Percentiles rank a stretch among this genome's conserved stretches.
phyloP scores from a whole-genome alignment of 2,113 vertebrate species.

The Ciconia maguari region DNA sequence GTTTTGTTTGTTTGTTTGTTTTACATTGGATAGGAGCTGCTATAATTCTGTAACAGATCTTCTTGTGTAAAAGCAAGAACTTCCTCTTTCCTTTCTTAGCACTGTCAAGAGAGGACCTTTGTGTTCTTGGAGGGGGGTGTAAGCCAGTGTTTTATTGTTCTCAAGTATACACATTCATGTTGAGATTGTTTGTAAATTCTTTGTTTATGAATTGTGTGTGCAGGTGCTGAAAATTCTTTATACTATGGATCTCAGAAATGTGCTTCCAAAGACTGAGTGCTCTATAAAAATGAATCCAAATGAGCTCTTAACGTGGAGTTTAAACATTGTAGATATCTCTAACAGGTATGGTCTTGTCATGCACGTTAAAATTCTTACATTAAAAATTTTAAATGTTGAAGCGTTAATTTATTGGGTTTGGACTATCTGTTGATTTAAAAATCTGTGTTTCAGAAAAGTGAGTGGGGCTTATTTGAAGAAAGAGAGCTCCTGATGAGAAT shows the following conservation, averaged over 20 bases:
- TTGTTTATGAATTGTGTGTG: not conserved
- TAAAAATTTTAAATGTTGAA: not conserved
- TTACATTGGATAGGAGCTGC: not conserved
- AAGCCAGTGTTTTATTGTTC: not conserved
- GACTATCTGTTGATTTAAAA: not conserved
- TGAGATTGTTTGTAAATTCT: not conserved
- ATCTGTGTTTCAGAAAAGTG: not conserved
- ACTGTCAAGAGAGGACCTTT: not conserved
- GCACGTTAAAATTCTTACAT: not conserved
- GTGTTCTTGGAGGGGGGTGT: not conserved
- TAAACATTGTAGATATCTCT: slow-evolving; percentile 73
- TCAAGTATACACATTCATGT: not conserved
- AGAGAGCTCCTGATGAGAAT: not conserved
- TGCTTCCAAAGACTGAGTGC: slow-evolving; percentile 75
- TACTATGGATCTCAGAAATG: slow-evolving; percentile 67
- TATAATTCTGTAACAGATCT: not conserved
- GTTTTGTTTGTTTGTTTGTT: not conserved
- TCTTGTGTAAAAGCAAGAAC: not conserved
- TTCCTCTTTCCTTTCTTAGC: not conserved
- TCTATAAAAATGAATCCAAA: slow-evolving; percentile 67
- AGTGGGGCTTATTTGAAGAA: not conserved
- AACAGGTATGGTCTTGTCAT: slow-evolving; percentile 77
- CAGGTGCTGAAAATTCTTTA: slow-evolving; percentile 85
- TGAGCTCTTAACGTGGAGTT: slow-evolving; percentile 80
- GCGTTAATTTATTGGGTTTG: not conserved